Evolutionary conservation across 1,140 invertebrate species (phyloP).

Genomic region (Coelopa frigida): DNA sequence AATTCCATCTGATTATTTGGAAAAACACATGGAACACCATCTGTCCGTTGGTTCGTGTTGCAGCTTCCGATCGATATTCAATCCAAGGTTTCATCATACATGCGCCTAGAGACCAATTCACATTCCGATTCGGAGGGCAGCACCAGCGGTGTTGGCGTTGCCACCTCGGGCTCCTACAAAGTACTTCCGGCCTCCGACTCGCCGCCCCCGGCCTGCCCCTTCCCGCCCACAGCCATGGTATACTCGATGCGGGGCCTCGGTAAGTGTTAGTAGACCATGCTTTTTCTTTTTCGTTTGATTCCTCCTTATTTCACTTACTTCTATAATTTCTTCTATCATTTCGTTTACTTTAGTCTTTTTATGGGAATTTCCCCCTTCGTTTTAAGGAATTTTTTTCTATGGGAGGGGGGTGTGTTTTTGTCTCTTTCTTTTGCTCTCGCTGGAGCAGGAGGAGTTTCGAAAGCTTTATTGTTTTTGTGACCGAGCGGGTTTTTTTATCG

Average conservation of each 20-base stretch:
- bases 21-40: too few relatives aligned
- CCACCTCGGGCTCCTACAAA: slow-evolving; percentile 43
- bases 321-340: slow-evolving; percentile 3
- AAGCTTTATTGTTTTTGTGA: not conserved
- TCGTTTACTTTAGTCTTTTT: slow-evolving; percentile 11
- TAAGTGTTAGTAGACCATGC: slow-evolving; percentile 49
- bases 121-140: slow-evolving; percentile 46
- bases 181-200: slow-evolving; percentile 44
- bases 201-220: slow-evolving; percentile 49
- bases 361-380: slow-evolving; percentile 4
- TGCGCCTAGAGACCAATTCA: slow-evolving; percentile 60
- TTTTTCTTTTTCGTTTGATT: slow-evolving; percentile 18
- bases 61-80: slow-evolving; percentile 87
- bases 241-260: slow-evolving; percentile 59
- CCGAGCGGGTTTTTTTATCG: too few relatives aligned
- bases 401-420: not conserved
- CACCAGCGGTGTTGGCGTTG: slow-evolving; percentile 38
- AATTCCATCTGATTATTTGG: too few relatives aligned
- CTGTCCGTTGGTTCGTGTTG: too few relatives aligned
- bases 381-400: slow-evolving; percentile 1
- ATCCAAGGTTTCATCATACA: slow-evolving; percentile 74
- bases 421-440: not conserved
- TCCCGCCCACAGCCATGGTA: slow-evolving; percentile 82
- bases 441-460: too few relatives aligned
- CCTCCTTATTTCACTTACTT: slow-evolving; percentile 14